Percentiles rank a stretch among this genome's conserved stretches.
Evolutionary conservation across 30 jellyfish, hydroid and myxozoan genomes (phyloP).

Genomic region (Aurelia sp.): DNA sequence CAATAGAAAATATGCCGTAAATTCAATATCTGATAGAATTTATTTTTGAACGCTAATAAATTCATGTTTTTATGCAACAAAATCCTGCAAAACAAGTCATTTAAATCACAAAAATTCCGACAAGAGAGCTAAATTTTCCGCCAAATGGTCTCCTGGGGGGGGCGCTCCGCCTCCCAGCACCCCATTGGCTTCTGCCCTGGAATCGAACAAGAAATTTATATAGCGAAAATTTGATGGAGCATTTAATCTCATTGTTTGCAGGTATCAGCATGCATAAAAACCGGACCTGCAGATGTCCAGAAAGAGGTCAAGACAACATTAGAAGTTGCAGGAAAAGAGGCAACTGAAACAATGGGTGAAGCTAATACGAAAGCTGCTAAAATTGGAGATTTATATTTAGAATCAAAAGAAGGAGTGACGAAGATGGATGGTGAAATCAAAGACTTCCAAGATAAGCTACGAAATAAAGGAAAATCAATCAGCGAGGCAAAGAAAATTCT

Average conservation of each 20-base stretch:
- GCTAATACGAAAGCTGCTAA: slow-evolving; percentile 50
- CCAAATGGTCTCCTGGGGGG: no score
- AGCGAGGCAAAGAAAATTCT: slow-evolving; percentile 54
- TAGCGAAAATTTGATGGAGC: no score
- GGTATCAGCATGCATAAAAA: slow-evolving; percentile 67
- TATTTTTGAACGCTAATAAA: no score
- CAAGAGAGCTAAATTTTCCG: no score
- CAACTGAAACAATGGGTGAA: slow-evolving; percentile 52
- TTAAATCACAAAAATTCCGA: no score
- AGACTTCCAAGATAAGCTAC: slow-evolving; percentile 45
- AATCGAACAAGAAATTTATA: no score
- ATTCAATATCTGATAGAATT: no score
- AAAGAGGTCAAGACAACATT: slow-evolving; percentile 42
- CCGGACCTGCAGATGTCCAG: slow-evolving; percentile 59
- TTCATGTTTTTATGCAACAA: no score
- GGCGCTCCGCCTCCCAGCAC: no score
- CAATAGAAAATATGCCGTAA: no score
- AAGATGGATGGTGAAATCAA: slow-evolving; percentile 64
- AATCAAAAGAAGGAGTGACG: slow-evolving; percentile 61
- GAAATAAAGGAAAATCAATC: slow-evolving; percentile 50
- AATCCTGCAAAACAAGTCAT: no score
- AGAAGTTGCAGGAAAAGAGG: slow-evolving; percentile 53
- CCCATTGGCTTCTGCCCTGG: no score
- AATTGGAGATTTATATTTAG: slow-evolving; percentile 52
- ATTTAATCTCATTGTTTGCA: neutral